Conservation (phyloP, 2,113 vertebrate species). For the Drymodes brunneopygia region DNA sequence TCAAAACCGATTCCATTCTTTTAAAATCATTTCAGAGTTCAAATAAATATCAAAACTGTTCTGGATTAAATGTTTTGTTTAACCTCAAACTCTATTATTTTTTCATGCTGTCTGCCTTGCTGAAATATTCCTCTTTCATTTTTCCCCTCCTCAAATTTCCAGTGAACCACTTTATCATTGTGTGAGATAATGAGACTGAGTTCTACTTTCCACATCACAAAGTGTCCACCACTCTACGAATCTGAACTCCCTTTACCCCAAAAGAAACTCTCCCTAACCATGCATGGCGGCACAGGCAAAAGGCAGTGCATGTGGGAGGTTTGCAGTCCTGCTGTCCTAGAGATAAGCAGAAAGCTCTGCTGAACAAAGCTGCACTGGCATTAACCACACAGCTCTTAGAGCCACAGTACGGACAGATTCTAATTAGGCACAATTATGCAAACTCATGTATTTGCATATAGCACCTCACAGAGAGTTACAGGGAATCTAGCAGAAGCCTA, state of each 20-base stretch:
- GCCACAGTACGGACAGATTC: neutral
- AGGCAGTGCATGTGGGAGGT: neutral
- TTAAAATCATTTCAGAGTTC: neutral
- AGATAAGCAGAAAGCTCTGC: constrained; percentile 18
- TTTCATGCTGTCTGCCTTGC: neutral
- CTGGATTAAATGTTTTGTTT: neutral
- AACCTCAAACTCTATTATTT: neutral
- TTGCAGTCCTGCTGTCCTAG: neutral
- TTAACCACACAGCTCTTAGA: neutral
- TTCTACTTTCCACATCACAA: neutral
- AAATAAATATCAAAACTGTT: neutral
- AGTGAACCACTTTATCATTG: neutral
- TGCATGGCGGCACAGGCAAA: fast-evolving
- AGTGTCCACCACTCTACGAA: neutral
- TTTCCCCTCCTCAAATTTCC: neutral
- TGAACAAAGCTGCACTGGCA: neutral
- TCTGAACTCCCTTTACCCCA: neutral
- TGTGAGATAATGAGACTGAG: neutral
- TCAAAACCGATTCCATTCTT: neutral
- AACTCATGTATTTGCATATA: neutral
- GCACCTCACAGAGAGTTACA: neutral
- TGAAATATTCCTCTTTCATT: neutral
- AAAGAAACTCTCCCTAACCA: neutral
- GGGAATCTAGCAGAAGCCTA: neutral
- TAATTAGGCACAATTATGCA: constrained; percentile 17